Conservation (phyloP, 2,888 invertebrate species). For the Folsomia manolachei region DNA sequence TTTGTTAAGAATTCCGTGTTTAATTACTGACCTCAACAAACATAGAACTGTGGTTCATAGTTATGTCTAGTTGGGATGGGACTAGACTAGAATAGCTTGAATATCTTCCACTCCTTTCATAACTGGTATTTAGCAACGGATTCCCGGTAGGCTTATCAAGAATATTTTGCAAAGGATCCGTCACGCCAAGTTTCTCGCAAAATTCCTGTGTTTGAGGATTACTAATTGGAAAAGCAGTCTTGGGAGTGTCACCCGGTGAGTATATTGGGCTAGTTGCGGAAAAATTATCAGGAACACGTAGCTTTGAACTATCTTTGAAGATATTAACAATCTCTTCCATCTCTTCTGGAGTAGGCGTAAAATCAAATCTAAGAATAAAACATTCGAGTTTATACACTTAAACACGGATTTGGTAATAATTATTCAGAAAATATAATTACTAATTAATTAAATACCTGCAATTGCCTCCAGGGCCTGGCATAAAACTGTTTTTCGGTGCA, state of each 20-base stretch:
- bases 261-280: slow-evolving; percentile 68
- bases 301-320: slow-evolving; percentile 65
- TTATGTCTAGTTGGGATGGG: slow-evolving; percentile 36
- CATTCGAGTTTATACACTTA: too few relatives aligned
- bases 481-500: slow-evolving; percentile 66
- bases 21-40: slow-evolving; percentile 25
- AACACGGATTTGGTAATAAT: too few relatives aligned
- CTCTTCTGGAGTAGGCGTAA: slow-evolving; percentile 72
- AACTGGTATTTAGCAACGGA: slow-evolving; percentile 4
- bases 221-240: slow-evolving; percentile 37
- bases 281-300: slow-evolving; percentile 77
- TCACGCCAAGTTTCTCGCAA: slow-evolving; percentile 63
- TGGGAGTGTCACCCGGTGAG: slow-evolving; percentile 44
- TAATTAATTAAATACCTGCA: slow-evolving; percentile 60
- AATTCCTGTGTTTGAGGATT: slow-evolving; percentile 59
- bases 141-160: slow-evolving; percentile 14
- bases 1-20: too few relatives aligned
- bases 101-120: neutral
- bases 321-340: slow-evolving; percentile 63
- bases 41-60: slow-evolving; percentile 33
- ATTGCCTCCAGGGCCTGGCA: slow-evolving; percentile 74
- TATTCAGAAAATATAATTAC: neutral
- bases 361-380: slow-evolving; percentile 71
- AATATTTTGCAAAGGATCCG: slow-evolving; percentile 72
- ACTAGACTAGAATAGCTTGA: slow-evolving; percentile 12